Evolutionary conservation across 2,113 vertebrate genomes (phyloP).

Genomic region (Suricata suricatta): DNA sequence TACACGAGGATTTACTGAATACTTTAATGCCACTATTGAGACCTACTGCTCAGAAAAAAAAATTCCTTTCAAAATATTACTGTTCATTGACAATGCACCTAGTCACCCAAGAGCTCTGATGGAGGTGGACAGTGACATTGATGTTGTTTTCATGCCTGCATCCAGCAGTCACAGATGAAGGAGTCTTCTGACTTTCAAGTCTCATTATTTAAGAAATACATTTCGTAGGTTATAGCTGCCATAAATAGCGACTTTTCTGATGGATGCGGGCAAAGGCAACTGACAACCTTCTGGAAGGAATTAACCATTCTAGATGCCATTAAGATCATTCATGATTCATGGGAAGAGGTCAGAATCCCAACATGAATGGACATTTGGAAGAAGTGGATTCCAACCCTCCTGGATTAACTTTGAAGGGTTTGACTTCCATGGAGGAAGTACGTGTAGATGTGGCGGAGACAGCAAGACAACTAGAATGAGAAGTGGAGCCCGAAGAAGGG

Average conservation of each 20-base stretch:
- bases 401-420: not conserved
- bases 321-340: not conserved
- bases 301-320: not conserved
- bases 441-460: not conserved
- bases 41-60: not conserved
- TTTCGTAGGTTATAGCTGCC: not conserved
- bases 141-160: not conserved
- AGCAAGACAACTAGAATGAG: not conserved
- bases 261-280: not conserved
- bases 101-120: not conserved
- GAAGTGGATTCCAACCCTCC: not conserved
- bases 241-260: not conserved
- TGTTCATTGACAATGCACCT: not conserved
- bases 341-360: not conserved
- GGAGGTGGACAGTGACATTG: not conserved
- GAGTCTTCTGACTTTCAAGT: not conserved
- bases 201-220: not conserved
- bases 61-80: not conserved
- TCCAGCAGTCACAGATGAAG: not conserved
- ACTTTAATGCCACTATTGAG: not conserved
- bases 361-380: not conserved
- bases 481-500: not conserved
- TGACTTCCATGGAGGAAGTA: not conserved
- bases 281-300: not conserved
- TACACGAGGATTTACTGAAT: not conserved